Evolutionary conservation across 2,797 vertebrate genomes (phyloP).

Genomic region (Octomys mimax): DNA sequence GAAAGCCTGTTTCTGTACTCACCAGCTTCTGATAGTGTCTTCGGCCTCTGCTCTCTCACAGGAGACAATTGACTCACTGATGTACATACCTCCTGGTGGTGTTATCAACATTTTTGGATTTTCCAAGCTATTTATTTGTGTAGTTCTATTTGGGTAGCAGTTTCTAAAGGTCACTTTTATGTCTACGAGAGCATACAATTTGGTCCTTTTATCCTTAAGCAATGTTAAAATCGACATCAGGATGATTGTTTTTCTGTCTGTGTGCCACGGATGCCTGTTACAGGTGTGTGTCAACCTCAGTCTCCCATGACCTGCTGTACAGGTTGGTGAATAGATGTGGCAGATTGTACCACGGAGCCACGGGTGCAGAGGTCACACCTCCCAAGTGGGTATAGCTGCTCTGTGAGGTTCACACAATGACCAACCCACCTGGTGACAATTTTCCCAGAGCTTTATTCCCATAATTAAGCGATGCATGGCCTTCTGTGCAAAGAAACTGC

Average conservation of each 20-base stretch:
- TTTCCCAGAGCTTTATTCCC: background rate
- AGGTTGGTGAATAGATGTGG: background rate
- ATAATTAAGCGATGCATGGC: background rate
- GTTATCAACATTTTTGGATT: background rate
- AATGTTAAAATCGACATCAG: background rate
- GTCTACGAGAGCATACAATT: background rate
- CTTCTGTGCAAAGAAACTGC: background rate
- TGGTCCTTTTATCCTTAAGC: background rate
- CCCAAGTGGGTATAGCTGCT: too few relatives aligned
- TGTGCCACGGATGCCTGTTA: background rate
- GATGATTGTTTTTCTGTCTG: rapidly evolving
- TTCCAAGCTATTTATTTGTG: background rate
- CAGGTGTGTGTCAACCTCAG: background rate
- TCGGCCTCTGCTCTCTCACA: background rate
- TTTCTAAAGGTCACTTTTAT: background rate
- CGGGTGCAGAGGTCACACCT: background rate
- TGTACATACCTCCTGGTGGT: background rate
- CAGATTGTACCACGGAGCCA: too few relatives aligned
- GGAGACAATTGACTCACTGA: background rate
- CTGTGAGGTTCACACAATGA: background rate
- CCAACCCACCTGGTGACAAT: too few relatives aligned
- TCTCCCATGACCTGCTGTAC: background rate
- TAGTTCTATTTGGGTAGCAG: background rate
- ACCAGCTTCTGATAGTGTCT: background rate
- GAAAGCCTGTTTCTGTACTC: background rate